Conservation (phyloP, 2,888 invertebrate genomes). For the Tetanocera ferruginea region DNA sequence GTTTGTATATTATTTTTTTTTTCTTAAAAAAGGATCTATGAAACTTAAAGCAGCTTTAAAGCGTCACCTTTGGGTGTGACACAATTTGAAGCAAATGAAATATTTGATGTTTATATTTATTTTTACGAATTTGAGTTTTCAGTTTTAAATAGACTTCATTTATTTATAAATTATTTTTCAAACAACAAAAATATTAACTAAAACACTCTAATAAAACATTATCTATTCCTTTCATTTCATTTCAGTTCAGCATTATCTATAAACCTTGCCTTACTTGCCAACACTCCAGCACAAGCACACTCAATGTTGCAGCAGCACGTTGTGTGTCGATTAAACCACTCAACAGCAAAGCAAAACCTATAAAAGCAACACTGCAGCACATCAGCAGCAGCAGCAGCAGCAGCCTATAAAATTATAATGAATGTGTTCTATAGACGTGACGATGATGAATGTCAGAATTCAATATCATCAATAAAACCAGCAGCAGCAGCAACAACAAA, state of each 20-base stretch:
- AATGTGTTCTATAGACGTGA: slow-evolving; percentile 48
- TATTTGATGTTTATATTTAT: too few species aligned
- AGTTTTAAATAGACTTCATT: too few species aligned
- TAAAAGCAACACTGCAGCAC: neutral
- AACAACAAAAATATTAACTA: too few species aligned
- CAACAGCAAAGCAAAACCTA: neutral
- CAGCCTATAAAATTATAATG: slow-evolving; percentile 43
- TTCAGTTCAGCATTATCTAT: neutral
- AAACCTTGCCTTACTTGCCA: too few species aligned
- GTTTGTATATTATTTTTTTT: too few species aligned
- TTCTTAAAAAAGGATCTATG: too few species aligned
- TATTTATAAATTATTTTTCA: too few species aligned
- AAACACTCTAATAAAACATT: neutral
- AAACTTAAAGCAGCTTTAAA: too few species aligned
- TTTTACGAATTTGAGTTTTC: too few species aligned
- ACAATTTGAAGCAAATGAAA: too few species aligned
- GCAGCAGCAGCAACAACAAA: slow-evolving; percentile 27
- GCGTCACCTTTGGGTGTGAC: too few species aligned
- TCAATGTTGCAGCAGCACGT: neutral
- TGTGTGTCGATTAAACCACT: neutral
- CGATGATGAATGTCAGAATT: slow-evolving; percentile 55
- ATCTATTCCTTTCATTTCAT: neutral
- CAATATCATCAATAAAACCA: slow-evolving; percentile 49
- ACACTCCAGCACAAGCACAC: neutral
- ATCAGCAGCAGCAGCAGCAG: neutral